Percentiles rank a stretch among this genome's conserved stretches.
phyloP scores from a whole-genome alignment of 2,797 vertebrate genomes.

The Galaxias olidus region DNA sequence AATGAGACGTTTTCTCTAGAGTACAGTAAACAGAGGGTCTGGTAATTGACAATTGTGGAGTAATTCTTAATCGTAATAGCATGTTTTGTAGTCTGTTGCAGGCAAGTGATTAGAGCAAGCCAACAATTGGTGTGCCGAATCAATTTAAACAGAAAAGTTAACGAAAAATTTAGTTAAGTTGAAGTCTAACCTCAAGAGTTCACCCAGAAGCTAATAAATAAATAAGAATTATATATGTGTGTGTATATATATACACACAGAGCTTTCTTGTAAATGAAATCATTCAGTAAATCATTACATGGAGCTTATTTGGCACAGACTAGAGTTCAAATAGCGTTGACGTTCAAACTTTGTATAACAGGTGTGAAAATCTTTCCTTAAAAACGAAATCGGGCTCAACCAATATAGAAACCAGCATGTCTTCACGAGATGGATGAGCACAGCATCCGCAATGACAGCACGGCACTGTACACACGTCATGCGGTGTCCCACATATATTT shows the following conservation, averaged over 20 bases:
- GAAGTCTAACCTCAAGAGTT: background rate
- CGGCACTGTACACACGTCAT: slow-evolving; percentile 7
- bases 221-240: too few relatives aligned
- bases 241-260: too few relatives aligned
- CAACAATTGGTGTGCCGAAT: slow-evolving; percentile 8
- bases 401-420: slow-evolving; percentile 40
- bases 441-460: slow-evolving; percentile 46
- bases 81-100: slow-evolving; percentile 44
- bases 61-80: slow-evolving; percentile 66
- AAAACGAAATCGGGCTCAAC: slow-evolving; percentile 11
- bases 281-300: background rate
- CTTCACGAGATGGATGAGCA: slow-evolving; percentile 41
- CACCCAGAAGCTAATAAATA: too few relatives aligned
- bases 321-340: slow-evolving; percentile 18
- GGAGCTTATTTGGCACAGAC: background rate
- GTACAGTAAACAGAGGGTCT: slow-evolving; percentile 65
- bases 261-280: too few relatives aligned
- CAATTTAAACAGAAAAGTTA: slow-evolving; percentile 5
- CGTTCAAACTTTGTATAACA: slow-evolving; percentile 25
- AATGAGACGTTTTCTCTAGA: slow-evolving; percentile 72
- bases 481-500: slow-evolving; percentile 17
- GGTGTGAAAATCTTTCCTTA: slow-evolving; percentile 6
- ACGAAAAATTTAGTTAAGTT: slow-evolving; percentile 11
- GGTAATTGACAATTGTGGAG: slow-evolving; percentile 64
- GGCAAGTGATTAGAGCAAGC: slow-evolving; percentile 35